Base-by-base conservation (phyloP, 2,888 invertebrate genomes). In the Cryptocephalus primarius region DNA sequence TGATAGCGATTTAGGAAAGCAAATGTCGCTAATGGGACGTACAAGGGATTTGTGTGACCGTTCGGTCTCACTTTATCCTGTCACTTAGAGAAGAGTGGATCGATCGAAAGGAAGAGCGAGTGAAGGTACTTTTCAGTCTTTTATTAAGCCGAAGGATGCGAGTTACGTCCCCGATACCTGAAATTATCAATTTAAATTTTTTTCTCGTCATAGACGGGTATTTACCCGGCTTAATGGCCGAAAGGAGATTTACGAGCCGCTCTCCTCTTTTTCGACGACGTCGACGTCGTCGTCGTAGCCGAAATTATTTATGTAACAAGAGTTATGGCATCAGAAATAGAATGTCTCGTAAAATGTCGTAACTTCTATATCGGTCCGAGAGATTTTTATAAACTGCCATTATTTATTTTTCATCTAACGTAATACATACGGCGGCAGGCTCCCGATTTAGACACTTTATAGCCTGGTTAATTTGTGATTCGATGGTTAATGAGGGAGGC, bases 1-100 rank as follows among this genome's bases (percentile, higher is more conserved):
- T 60, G 61, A 61, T 59, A 58, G 54, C 50, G 53, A 50, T 54
- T 60, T 53, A 56, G 56, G 54, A 55, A 55, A 54, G 56, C 57
- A 53, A 59, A 56, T 60, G 60, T 60, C 56, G 59, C 60, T 62
- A 62, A 62, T 62, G 56, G 59, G 62, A 62, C 62, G 57, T 57
- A 55, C 59, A 61, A 59, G 60, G 60, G 55, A 62, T 62, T 62
- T 61, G 60, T 60, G 60, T 57, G 54, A 22, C 54, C 53, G 53
- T 54, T 55, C 54, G 51, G 56, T 58, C 53, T 54, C 61, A 58
- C 59, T 61, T 22, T 58, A 59, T 57, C 53, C 53, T 56, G 55
- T 57, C 57, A 51, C 45, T 48, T 32, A 33, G 45, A 47, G 22
- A 22, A 22, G 22, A 22, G 22, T 6, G 2, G 22, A 22, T 22